Evolutionary conservation across 2,797 vertebrate genomes (phyloP).

Genomic region (Alfaro cultratus): DNA sequence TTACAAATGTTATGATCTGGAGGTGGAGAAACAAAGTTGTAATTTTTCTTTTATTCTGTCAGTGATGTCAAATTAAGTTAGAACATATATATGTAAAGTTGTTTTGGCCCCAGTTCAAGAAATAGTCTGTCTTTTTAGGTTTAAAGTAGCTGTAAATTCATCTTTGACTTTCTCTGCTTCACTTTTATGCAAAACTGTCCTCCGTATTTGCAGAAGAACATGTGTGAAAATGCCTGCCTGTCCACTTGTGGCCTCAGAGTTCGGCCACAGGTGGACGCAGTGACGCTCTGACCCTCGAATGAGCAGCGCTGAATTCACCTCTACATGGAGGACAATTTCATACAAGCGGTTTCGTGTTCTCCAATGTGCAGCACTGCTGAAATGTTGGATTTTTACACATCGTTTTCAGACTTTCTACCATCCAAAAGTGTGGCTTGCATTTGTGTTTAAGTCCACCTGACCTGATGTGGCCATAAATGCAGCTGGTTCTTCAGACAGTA

Average conservation of each 20-base stretch:
- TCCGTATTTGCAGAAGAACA: not conserved
- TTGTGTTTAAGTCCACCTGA: no score
- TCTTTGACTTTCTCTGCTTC: conserved; percentile 16
- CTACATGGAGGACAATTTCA: not conserved
- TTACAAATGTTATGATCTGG: conserved; percentile 20
- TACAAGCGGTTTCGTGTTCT: not conserved
- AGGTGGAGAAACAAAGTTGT: not conserved
- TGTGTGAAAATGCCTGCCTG: not conserved
- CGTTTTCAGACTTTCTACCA: no score
- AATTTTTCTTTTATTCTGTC: not conserved
- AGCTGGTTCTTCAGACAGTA: no score
- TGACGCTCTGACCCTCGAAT: conserved; percentile 14
- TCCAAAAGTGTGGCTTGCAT: no score
- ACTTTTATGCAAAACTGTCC: not conserved
- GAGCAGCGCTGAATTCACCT: not conserved
- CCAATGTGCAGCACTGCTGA: not conserved
- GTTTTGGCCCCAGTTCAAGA: not conserved
- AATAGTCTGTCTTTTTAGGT: conserved; percentile 16
- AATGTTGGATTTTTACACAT: not conserved
- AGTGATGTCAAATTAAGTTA: not conserved
- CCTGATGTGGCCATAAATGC: no score
- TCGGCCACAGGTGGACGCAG: no score
- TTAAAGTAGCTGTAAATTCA: conserved; percentile 18
- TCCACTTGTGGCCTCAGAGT: not conserved
- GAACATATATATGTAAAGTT: not conserved